Base-by-base conservation (phyloP, 2,113 vertebrate species). In the Chloropsis hardwickii region DNA sequence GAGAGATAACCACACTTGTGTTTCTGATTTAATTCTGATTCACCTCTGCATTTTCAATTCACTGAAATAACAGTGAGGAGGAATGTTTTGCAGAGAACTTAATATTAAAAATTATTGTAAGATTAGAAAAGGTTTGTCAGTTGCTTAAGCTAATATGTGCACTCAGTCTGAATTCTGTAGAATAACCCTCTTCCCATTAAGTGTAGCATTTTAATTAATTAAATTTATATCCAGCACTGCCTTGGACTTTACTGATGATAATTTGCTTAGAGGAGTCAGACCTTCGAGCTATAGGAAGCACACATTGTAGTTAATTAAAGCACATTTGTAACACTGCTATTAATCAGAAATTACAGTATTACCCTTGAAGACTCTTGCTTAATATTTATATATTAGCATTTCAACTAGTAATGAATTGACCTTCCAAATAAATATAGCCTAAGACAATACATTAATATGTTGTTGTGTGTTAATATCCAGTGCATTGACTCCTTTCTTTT, bases 231-330 rank as follows among this genome's bases (percentile, higher is more conserved):
- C 8, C 4, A 22, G 29, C 39, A 64, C 48, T 86, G 81, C 65
- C 54, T 94, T 89, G 70, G 64, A 91, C 65, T 72, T 94, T 54
- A 77, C 40, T 74, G 77, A 54, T 5, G 40, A 78, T 92, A 95
- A 83, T 94, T 92, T 94, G 3, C 58, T 84, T 53, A 81, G 66
- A 84, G 92, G 50, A 94, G 50, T 80, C 62, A 94, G 82, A 94
- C 65, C 83, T 96, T 70, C 3, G 0, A 96, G 94, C 93, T 77
- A 80, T 60, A 82, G 72, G 50, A 83, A 87, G 25, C 40, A 81
- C 67, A 81, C 22, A 67, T 27, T 92, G 58, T 58, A 92, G 85
- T 89, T 94, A 96, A 96, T 97, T 95, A 97, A 94, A 81, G 56
- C 16, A 78, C 37, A 77, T 94, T 93, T 74, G 45, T 89, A 82